phyloP scores from a whole-genome alignment of 2,113 vertebrate genomes.

The Charadrius vociferus region DNA sequence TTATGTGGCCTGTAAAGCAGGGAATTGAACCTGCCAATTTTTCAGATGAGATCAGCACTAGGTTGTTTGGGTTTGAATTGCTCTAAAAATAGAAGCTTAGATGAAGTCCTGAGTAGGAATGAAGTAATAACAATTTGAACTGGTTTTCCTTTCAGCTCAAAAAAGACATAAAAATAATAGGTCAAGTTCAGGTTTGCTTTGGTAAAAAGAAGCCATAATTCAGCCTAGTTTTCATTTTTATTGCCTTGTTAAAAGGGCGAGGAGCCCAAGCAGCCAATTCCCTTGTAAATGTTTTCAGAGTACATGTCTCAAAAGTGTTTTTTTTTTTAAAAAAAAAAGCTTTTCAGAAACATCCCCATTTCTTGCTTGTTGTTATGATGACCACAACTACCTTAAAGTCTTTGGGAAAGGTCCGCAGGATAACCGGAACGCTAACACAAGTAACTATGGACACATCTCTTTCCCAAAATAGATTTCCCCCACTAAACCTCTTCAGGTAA shows the following conservation, averaged over 20 bases:
- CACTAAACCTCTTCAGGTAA: slow-evolving; percentile 38
- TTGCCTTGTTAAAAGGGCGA: background rate
- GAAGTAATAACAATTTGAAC: background rate
- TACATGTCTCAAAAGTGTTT: background rate
- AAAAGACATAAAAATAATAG: background rate
- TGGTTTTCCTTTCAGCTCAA: background rate
- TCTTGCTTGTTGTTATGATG: background rate
- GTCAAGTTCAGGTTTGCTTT: background rate
- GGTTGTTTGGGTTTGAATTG: background rate
- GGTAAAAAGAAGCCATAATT: background rate
- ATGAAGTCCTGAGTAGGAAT: background rate
- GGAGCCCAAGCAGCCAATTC: background rate
- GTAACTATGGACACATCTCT: background rate
- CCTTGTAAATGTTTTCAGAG: background rate
- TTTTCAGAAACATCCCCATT: background rate
- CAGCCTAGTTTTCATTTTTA: background rate
- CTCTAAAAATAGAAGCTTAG: background rate
- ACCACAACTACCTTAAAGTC: background rate
- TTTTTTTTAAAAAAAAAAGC: background rate
- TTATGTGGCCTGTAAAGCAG: background rate
- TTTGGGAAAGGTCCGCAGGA: background rate
- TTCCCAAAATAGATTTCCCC: slow-evolving; percentile 8
- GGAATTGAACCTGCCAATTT: background rate
- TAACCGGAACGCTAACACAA: background rate
- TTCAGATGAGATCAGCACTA: background rate